Conservation (phyloP, 2,113 vertebrate genomes). For the Callipepla squamata region DNA sequence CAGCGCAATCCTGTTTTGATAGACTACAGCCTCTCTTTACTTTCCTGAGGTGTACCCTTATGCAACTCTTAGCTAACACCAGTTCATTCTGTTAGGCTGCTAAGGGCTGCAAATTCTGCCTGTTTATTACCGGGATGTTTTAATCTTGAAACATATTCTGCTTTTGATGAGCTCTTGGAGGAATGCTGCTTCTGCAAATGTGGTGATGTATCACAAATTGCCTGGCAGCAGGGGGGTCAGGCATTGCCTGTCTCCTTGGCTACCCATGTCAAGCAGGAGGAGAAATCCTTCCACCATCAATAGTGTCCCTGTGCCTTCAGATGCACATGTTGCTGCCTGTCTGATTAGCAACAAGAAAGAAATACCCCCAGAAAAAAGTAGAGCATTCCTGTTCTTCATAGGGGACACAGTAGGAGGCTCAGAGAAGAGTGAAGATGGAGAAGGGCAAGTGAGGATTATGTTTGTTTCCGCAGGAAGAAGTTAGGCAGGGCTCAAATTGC, state of each 20-base stretch:
- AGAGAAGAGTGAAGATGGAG: neutral
- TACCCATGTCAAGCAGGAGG: neutral
- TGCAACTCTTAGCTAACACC: neutral
- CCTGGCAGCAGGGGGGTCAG: neutral
- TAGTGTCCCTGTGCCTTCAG: neutral
- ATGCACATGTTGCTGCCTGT: accelerated
- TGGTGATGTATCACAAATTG: neutral
- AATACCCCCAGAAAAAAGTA: neutral
- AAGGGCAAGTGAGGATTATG: neutral
- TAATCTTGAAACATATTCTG: neutral
- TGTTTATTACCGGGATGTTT: neutral
- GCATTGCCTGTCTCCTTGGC: neutral
- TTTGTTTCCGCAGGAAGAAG: neutral
- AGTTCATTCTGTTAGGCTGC: neutral
- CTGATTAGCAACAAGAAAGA: neutral
- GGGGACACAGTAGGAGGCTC: neutral
- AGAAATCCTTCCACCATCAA: neutral
- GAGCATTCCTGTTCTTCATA: neutral
- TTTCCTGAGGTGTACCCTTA: neutral
- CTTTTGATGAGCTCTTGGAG: neutral
- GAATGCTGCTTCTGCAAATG: neutral
- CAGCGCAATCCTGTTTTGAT: neutral
- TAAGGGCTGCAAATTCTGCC: neutral
- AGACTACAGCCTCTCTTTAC: neutral
- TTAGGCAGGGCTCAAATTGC: neutral